These are phyloP conservation scores for Liasis olivaceus DNA, from an alignment of 2,797 vertebrate species.

Conservation along the genomic window DNA sequence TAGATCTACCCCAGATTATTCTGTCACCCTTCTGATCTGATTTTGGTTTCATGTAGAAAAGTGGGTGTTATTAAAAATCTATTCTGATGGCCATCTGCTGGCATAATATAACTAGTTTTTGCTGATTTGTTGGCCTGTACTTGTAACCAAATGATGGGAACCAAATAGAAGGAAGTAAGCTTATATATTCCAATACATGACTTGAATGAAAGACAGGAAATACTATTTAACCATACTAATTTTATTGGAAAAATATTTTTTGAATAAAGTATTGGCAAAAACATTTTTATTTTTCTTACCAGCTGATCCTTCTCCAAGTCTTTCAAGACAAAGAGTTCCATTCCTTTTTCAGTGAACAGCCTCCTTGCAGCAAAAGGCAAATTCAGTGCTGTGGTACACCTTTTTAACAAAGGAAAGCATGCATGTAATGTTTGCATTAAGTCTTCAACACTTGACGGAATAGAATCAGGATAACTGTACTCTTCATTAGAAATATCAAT, in stretches of 20 bases:
- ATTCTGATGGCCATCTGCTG: neutral
- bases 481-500: slow-evolving; percentile 10
- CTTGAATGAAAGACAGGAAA: neutral
- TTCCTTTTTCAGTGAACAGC: slow-evolving; percentile 63
- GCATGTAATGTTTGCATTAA: neutral
- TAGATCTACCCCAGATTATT: neutral
- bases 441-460: neutral
- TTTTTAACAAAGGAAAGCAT: slow-evolving; percentile 42
- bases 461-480: neutral
- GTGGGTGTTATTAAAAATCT: neutral
- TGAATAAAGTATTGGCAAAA: neutral
- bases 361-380: slow-evolving; percentile 67
- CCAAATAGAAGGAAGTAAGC: neutral
- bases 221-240: neutral
- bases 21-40: neutral
- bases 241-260: neutral
- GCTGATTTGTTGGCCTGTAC: neutral
- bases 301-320: slow-evolving; percentile 66
- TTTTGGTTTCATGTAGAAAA: neutral
- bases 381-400: slow-evolving; percentile 64
- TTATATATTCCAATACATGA: neutral
- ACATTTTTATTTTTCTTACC: slow-evolving; percentile 56
- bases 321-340: slow-evolving; percentile 59
- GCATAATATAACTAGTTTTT: neutral
- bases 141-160: neutral